These are phyloP conservation scores for Epizoanthus rinbou DNA, from an alignment of 92 coral and sea anemone genomes.

Conservation along the genomic window DNA sequence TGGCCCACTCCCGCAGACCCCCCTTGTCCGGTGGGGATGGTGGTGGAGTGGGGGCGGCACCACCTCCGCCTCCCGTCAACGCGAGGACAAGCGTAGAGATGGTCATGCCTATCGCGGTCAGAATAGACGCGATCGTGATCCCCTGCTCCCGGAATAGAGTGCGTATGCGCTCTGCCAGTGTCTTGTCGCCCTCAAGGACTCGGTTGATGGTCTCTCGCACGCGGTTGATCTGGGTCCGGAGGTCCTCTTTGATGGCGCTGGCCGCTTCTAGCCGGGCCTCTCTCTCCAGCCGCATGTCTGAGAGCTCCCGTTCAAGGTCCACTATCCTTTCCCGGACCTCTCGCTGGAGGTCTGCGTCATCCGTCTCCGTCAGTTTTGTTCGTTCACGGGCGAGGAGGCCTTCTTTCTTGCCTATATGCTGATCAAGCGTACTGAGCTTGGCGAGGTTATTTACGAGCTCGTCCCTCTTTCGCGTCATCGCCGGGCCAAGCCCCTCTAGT, in stretches of 20 bases:
- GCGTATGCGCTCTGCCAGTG: too few relatives aligned
- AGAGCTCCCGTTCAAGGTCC: conserved; percentile 1
- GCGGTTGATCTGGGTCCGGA: conserved; percentile 23
- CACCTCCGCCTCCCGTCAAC: background rate
- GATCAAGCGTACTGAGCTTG: background rate
- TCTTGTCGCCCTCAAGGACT: background rate
- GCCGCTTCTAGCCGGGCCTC: conserved; percentile 5
- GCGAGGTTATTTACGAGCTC: background rate
- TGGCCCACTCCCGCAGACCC: conserved; percentile 23
- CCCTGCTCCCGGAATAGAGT: too few relatives aligned
- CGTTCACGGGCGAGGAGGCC: conserved; percentile 1
- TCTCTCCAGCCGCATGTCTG: conserved; percentile 27
- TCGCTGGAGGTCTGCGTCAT: too few relatives aligned
- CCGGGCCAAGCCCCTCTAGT: background rate
- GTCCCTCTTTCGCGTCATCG: background rate
- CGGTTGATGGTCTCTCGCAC: conserved; percentile 10
- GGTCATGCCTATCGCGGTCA: background rate
- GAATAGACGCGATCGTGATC: background rate
- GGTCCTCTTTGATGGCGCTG: background rate
- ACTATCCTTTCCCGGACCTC: background rate
- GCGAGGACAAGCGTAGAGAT: conserved; percentile 6
- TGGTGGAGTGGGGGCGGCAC: conserved; percentile 26
- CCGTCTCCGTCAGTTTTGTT: too few relatives aligned
- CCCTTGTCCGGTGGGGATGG: background rate
- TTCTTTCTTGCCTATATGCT: background rate